These are phyloP conservation scores for Lutjanus erythropterus DNA, from an alignment of 2,113 vertebrate genomes.

Conservation along the genomic window DNA sequence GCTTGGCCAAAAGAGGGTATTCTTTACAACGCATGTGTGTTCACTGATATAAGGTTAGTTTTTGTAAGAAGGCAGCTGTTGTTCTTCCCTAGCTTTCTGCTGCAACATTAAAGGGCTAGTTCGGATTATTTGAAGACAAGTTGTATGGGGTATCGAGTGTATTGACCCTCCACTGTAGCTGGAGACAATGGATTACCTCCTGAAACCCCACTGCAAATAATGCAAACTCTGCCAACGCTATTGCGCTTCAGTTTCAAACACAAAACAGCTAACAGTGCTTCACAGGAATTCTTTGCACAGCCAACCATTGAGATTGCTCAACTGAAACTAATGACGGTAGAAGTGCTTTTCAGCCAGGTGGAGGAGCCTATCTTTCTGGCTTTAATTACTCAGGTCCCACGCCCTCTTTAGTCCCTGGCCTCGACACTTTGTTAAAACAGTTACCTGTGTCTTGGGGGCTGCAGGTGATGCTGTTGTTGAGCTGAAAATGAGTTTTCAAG, in stretches of 20 bases:
- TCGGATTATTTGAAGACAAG: too few relatives aligned
- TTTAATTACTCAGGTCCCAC: conserved; percentile 8
- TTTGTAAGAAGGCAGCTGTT: neutral
- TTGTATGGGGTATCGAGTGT: too few relatives aligned
- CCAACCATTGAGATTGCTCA: neutral
- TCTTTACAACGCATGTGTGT: neutral
- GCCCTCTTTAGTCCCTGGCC: neutral
- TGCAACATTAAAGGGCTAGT: neutral
- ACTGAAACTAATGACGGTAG: conserved; percentile 23
- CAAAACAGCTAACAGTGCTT: neutral
- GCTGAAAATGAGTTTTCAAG: conserved; percentile 21
- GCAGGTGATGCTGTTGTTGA: neutral
- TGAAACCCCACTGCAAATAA: too few relatives aligned
- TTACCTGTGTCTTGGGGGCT: neutral
- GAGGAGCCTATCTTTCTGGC: neutral
- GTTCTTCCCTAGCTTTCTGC: neutral
- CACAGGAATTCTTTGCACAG: neutral
- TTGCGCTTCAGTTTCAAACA: conserved; percentile 21
- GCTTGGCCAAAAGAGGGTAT: neutral
- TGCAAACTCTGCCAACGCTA: too few relatives aligned
- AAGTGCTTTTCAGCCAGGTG: conserved; percentile 16
- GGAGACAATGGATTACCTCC: too few relatives aligned
- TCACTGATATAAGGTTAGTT: neutral
- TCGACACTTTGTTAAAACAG: conserved; percentile 1
- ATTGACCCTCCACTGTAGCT: too few relatives aligned